Conservation (phyloP, 2,113 vertebrate genomes). For the Euleptes europaea region DNA sequence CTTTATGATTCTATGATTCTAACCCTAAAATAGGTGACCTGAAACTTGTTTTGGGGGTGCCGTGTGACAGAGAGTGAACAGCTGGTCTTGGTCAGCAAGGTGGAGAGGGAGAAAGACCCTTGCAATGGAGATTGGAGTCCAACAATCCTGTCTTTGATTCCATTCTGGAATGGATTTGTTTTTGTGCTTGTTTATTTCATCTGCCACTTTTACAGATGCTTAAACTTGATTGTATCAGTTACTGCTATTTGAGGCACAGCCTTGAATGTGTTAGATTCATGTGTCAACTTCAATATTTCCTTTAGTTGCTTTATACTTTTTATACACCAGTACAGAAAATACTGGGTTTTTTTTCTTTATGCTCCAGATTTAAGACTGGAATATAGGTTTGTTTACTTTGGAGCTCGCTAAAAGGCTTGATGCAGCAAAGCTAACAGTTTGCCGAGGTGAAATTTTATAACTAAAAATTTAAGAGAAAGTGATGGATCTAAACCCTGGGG, state of each 20-base stretch:
- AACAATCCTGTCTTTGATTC: not conserved
- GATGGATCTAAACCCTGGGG: not conserved
- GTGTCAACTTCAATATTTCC: not conserved
- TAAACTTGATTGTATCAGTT: not conserved
- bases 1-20: too few relatives aligned
- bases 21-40: too few relatives aligned
- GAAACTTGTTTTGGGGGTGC: too few relatives aligned
- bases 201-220: not conserved
- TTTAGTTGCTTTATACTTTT: not conserved
- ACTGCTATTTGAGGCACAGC: not conserved
- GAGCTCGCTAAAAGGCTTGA: not conserved
- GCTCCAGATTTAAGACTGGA: not conserved
- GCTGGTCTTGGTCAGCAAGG: too few relatives aligned
- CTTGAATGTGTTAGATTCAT: not conserved
- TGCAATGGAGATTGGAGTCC: too few relatives aligned
- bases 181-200: not conserved
- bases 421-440: not conserved
- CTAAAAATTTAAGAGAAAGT: not conserved
- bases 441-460: conserved; percentile 11
- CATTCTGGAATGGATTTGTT: not conserved
- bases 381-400: conserved; percentile 15
- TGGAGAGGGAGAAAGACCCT: too few relatives aligned
- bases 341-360: not conserved
- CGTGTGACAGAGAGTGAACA: too few relatives aligned
- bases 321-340: not conserved